Evolutionary conservation across 2,113 vertebrate genomes (phyloP).

Genomic region (Vulpes ferrilata): DNA sequence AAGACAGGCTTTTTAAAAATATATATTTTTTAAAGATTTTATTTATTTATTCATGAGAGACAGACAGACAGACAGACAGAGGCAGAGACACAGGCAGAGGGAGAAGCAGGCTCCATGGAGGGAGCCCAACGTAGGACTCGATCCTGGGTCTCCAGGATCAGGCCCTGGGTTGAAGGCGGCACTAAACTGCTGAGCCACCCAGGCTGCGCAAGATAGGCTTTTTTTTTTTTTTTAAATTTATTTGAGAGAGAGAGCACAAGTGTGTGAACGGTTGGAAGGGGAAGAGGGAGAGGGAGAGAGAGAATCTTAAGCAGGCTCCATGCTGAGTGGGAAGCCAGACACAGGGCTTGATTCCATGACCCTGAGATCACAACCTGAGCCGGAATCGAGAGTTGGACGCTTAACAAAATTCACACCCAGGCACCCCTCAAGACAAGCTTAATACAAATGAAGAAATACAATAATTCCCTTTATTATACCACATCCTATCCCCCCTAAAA

Average conservation of each 20-base stretch:
- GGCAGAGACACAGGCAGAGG: too few species aligned
- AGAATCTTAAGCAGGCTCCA: background rate
- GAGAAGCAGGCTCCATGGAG: too few species aligned
- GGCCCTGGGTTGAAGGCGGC: too few species aligned
- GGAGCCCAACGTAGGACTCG: too few species aligned
- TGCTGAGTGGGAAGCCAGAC: background rate
- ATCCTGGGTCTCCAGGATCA: too few species aligned
- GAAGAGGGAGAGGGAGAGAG: background rate
- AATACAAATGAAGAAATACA: slow-evolving; percentile 21
- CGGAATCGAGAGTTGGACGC: background rate
- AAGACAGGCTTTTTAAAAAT: background rate
- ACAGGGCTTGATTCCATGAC: background rate
- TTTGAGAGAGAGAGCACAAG: background rate
- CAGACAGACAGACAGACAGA: too few species aligned
- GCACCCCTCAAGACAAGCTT: background rate
- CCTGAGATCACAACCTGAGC: background rate
- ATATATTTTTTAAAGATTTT: too few species aligned
- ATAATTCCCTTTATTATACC: background rate
- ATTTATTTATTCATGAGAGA: too few species aligned
- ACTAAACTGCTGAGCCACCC: too few species aligned
- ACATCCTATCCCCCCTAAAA: background rate
- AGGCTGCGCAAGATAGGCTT: too few species aligned
- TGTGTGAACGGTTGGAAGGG: background rate
- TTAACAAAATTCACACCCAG: background rate
- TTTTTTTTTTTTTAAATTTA: too few species aligned